Evolutionary conservation across 2,113 vertebrate species (phyloP).

Genomic region (Poecilia latipinna): DNA sequence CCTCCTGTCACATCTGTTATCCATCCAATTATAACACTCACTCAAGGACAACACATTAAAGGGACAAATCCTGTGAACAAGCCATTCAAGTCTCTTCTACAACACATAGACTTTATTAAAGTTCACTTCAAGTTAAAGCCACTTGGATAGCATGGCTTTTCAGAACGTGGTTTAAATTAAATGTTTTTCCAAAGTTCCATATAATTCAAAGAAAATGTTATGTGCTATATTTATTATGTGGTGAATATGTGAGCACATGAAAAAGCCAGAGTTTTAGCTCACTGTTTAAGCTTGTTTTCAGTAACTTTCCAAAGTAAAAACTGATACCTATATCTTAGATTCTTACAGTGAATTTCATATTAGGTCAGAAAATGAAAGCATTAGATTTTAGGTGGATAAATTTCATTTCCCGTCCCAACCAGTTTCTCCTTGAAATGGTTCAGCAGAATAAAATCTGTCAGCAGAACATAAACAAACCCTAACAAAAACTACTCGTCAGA

Average conservation of each 20-base stretch:
- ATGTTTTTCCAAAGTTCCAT: neutral
- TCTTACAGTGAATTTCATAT: too few species aligned
- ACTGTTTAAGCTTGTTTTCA: neutral
- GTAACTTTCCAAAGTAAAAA: neutral
- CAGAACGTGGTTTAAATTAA: neutral
- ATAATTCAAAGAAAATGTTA: neutral
- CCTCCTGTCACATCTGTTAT: conserved; percentile 48
- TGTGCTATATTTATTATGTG: neutral
- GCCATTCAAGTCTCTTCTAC: conserved; percentile 40
- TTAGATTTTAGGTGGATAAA: too few species aligned
- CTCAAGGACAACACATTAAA: conserved; percentile 62
- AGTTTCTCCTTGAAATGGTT: too few species aligned
- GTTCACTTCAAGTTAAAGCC: conserved; percentile 31
- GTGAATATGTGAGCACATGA: too few species aligned
- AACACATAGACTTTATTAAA: conserved; percentile 8
- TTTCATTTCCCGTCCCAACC: too few species aligned
- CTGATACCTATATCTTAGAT: too few species aligned
- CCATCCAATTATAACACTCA: conserved; percentile 59
- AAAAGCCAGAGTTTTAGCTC: neutral
- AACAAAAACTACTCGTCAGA: too few species aligned
- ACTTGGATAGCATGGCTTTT: neutral
- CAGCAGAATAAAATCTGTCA: too few species aligned
- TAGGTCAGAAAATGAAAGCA: too few species aligned
- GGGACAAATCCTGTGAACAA: conserved; percentile 45
- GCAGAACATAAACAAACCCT: too few species aligned